Conservation (phyloP, 2,797 vertebrate genomes). For the Xiphophorus birchmanni region DNA sequence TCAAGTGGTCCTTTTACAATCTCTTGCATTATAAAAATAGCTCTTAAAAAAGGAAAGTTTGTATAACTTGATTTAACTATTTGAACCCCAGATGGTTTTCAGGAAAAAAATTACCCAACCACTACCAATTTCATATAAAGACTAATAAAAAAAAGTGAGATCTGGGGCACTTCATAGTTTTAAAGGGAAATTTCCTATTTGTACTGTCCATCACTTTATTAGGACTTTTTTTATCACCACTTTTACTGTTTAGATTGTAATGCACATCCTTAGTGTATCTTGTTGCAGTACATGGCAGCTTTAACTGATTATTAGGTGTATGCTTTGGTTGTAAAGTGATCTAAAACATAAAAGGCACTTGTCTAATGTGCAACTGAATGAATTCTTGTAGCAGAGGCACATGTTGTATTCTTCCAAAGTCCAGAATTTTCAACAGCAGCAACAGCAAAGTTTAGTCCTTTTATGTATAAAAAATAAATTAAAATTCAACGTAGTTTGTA, state of each 20-base stretch:
- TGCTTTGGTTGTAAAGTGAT: slow-evolving; percentile 22
- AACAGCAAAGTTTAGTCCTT: slow-evolving; percentile 53
- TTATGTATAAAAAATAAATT: slow-evolving; percentile 83
- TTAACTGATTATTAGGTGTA: slow-evolving; percentile 22
- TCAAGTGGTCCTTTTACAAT: background rate
- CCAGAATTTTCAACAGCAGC: slow-evolving; percentile 66
- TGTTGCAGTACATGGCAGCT: slow-evolving; percentile 15
- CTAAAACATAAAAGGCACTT: slow-evolving; percentile 47
- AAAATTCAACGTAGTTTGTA: slow-evolving; percentile 59
- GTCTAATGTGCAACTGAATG: slow-evolving; percentile 31
- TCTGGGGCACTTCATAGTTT: slow-evolving; percentile 33
- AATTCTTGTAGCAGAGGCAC: slow-evolving; percentile 53
- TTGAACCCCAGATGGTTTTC: slow-evolving; percentile 13
- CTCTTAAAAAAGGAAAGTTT: slow-evolving; percentile 1
- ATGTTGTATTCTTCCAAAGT: slow-evolving; percentile 45
- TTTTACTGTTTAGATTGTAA: slow-evolving; percentile 11
- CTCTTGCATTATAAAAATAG: background rate
- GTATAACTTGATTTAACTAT: background rate
- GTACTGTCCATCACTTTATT: slow-evolving; percentile 63
- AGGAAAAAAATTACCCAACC: slow-evolving; percentile 23
- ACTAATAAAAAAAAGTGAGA: slow-evolving; percentile 4
- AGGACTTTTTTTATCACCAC: slow-evolving; percentile 9
- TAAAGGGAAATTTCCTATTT: slow-evolving; percentile 12
- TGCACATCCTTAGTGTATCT: slow-evolving; percentile 2
- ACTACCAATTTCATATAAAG: slow-evolving; percentile 24